Conservation (phyloP, 1,140 invertebrate species). For the Lepidurus apus region DNA sequence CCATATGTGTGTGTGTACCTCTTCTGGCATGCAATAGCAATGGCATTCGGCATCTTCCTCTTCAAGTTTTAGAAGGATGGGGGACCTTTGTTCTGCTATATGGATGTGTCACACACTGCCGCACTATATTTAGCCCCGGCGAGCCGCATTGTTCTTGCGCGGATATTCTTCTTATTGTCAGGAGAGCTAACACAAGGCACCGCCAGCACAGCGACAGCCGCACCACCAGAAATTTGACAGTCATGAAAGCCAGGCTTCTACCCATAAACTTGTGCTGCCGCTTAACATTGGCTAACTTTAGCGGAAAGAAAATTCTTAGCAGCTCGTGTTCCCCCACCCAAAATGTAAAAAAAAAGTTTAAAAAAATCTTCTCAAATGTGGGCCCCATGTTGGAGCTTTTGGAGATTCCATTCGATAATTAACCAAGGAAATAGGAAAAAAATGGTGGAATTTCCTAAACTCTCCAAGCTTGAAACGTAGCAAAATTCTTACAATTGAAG, state of each 20-base stretch:
- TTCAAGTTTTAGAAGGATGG: slow-evolving; percentile 4
- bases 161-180: slow-evolving; percentile 22
- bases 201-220: slow-evolving; percentile 20
- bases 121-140: slow-evolving; percentile 11
- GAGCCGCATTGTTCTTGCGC: slow-evolving; percentile 11
- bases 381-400: too few species aligned
- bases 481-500: too few species aligned
- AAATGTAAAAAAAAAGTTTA: too few species aligned
- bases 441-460: too few species aligned
- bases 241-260: slow-evolving; percentile 21
- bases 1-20: not conserved
- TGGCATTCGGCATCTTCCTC: slow-evolving; percentile 14
- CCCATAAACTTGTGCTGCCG: not conserved
- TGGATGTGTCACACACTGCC: slow-evolving; percentile 16
- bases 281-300: not conserved
- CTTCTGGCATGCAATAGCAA: slow-evolving; percentile 21
- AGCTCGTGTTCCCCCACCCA: not conserved
- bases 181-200: slow-evolving; percentile 18
- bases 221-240: slow-evolving; percentile 17
- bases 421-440: too few species aligned
- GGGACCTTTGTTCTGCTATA: slow-evolving; percentile 5
- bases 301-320: not conserved
- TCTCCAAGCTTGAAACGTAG: too few species aligned
- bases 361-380: too few species aligned
- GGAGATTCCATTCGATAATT: too few species aligned